phyloP scores from a whole-genome alignment of 2,113 vertebrate species.

The Beaufortia kweichowensis region DNA sequence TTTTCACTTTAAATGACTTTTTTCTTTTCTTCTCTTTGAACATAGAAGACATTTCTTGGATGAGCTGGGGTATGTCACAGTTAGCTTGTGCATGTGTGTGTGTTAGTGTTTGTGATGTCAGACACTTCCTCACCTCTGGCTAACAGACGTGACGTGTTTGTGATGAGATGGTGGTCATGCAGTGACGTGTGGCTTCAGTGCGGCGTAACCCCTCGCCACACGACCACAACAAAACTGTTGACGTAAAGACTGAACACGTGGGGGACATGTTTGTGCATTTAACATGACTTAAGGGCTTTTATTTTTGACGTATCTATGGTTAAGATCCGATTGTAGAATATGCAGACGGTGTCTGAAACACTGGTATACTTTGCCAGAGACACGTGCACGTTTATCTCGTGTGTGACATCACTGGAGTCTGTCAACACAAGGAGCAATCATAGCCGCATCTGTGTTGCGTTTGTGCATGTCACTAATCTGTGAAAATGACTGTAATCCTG shows the following conservation, averaged over 20 bases:
- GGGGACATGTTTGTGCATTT: constrained; percentile 24
- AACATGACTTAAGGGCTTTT: constrained; percentile 1
- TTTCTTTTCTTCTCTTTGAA: constrained; percentile 51
- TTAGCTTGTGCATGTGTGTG: background rate
- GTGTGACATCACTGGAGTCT: background rate
- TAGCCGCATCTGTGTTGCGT: constrained; percentile 11
- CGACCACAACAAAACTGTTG: constrained; percentile 5
- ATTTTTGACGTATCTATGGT: constrained; percentile 19
- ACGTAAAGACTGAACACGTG: constrained; percentile 27
- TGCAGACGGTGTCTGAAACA: background rate
- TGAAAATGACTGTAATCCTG: constrained; percentile 3
- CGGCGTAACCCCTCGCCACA: background rate
- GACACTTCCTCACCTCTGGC: background rate
- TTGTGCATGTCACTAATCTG: constrained; percentile 5
- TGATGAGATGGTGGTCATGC: background rate
- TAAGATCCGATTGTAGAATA: constrained; percentile 23
- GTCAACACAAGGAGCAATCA: background rate
- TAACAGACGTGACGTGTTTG: constrained; percentile 25
- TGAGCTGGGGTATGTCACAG: constrained; percentile 69
- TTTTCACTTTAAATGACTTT: background rate
- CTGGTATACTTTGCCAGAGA: background rate
- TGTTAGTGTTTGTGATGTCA: constrained; percentile 19
- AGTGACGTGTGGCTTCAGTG: constrained; percentile 20
- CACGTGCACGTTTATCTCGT: background rate
- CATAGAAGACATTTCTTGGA: constrained; percentile 67